These are phyloP conservation scores for Urocitellus parryii DNA, from an alignment of 2,113 vertebrate genomes.

Conservation along the genomic window DNA sequence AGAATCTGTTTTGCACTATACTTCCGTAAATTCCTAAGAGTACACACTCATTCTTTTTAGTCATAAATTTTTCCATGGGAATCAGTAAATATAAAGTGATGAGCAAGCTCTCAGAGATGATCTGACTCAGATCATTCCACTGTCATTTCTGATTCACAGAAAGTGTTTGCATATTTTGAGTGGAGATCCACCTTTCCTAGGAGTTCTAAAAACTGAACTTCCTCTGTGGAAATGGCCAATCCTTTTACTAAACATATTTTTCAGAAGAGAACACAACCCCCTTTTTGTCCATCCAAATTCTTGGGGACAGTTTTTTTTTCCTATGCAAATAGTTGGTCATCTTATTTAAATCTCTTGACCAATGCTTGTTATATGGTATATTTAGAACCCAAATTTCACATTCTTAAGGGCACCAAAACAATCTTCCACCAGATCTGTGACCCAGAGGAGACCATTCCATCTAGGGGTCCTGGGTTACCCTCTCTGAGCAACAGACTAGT, in stretches of 20 bases:
- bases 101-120: not conserved
- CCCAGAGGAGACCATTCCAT: not conserved
- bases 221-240: not conserved
- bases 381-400: not conserved
- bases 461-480: not conserved
- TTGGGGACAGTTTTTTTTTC: constrained; percentile 14
- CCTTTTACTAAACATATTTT: not conserved
- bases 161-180: not conserved
- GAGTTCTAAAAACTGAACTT: not conserved
- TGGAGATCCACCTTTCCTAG: not conserved
- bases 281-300: not conserved
- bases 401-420: not conserved
- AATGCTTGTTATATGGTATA: not conserved
- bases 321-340: not conserved
- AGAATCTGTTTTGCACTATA: not conserved
- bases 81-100: not conserved
- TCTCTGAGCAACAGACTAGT: not conserved
- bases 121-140: not conserved
- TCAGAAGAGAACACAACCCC: not conserved
- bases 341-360: not conserved
- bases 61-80: not conserved
- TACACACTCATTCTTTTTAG: not conserved
- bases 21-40: not conserved
- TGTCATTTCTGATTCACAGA: constrained; percentile 11
- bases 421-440: not conserved